Base-by-base conservation (phyloP, 2,888 invertebrate genomes). In the Synergus umbraculus region DNA sequence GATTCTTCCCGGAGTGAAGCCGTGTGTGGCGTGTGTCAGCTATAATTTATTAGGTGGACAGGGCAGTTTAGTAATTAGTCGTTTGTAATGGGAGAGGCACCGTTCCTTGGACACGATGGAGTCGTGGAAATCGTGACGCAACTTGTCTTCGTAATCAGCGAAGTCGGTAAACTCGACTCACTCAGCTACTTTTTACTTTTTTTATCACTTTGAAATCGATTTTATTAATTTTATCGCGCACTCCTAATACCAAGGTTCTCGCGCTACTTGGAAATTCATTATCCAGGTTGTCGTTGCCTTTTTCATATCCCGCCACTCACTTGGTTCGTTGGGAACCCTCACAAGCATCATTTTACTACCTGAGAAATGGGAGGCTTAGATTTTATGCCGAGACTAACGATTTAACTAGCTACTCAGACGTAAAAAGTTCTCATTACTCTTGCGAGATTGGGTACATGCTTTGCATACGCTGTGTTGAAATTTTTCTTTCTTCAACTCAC, bases 1-100 rank as follows among this genome's bases (percentile, higher is more conserved):
- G 54, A 79, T 66, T 79, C 79, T 76, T 82, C 43, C 29, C 54
- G 65, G 46, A 66, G 73, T 78, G 67, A 67, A 83, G 81, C 79
- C 79, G 80, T 85, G 83, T 76, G 82, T 77, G 79, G 77, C 76
- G 80, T 80, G 83, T 83, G 84, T 84, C 84, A 83, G 80, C 79
- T 73, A 82, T 87, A 85, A 87, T 86, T 88, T 87, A 87, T 87
- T 85, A 83, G 83, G 81, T 84, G 82, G 86, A 86, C 85, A 85
- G 83, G 83, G 83, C 85, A 87, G 86, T 87, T 87, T 85, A 87
- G 87, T 87, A 87, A 87, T 87, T 87, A 87, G 87, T 85, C 86
- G 85, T 83, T 85, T 81, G 83, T 87, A 87, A 87, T 86, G 84
- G 85, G 84, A 76, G 81, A 82, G 82, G 83, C 81, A 81, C 79